A percentile compares a stretch with the other conserved stretches of the same genome.
phyloP scores from a whole-genome alignment of 2,888 invertebrate species.

The Cremastobaeus sp. region DNA sequence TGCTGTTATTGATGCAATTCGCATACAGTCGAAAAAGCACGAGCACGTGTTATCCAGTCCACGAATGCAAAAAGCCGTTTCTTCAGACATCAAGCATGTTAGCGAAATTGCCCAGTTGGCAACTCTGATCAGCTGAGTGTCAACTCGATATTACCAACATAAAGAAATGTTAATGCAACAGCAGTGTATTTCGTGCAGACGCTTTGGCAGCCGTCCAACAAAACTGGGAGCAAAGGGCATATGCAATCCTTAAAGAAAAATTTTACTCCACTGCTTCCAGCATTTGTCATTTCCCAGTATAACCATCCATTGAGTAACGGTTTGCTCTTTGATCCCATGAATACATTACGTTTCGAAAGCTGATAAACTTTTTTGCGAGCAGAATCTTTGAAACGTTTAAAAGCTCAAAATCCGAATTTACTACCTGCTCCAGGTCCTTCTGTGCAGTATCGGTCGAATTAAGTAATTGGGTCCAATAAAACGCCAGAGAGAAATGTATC shows the following conservation, averaged over 20 bases:
- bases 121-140: slow-evolving; percentile 29
- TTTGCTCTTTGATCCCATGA: slow-evolving; percentile 15
- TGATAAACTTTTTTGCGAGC: slow-evolving; percentile 5
- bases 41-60: too few relatives aligned
- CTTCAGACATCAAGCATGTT: slow-evolving; percentile 1
- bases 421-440: too few relatives aligned
- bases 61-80: neutral
- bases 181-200: slow-evolving; percentile 14
- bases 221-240: neutral
- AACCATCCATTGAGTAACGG: slow-evolving; percentile 24
- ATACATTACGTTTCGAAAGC: slow-evolving; percentile 15
- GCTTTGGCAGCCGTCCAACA: slow-evolving; percentile 14
- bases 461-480: too few relatives aligned
- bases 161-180: slow-evolving; percentile 32
- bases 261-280: slow-evolving; percentile 12
- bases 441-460: too few relatives aligned
- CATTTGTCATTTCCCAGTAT: slow-evolving; percentile 23
- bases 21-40: too few relatives aligned
- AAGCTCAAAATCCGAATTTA: too few relatives aligned
- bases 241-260: slow-evolving; percentile 24
- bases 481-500: too few relatives aligned
- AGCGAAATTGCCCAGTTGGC: slow-evolving; percentile 22
- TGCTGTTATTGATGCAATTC: too few relatives aligned
- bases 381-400: neutral
- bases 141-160: slow-evolving; percentile 29